phyloP scores from a whole-genome alignment of 2,797 vertebrate genomes.

The Acanthopagrus latus region DNA sequence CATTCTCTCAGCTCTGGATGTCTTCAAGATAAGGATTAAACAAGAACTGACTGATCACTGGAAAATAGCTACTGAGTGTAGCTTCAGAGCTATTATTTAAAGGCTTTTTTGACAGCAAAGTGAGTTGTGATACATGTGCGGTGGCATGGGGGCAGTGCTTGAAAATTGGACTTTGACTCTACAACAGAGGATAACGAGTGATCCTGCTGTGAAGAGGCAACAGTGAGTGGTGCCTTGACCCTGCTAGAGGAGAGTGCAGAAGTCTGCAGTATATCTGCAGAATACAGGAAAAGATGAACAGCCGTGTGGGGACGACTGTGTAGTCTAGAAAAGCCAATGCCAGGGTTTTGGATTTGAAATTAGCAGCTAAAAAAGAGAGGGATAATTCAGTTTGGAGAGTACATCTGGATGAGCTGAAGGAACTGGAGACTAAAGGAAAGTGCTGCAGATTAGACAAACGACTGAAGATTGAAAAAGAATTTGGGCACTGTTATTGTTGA shows the following conservation, averaged over 20 bases:
- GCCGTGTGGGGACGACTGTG: not conserved
- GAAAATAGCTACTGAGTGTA: not conserved
- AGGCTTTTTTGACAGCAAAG: not conserved
- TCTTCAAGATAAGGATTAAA: constrained; percentile 42
- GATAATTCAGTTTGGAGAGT: not conserved
- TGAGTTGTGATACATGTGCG: not conserved
- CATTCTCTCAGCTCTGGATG: constrained; percentile 39
- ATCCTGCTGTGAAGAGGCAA: constrained; percentile 8
- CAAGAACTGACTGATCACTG: not conserved
- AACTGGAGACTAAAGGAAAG: constrained; percentile 12
- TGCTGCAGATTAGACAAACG: constrained; percentile 14
- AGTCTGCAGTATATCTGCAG: constrained; percentile 5
- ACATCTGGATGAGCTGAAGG: constrained; percentile 42
- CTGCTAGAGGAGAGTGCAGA: not conserved
- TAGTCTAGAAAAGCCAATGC: not conserved
- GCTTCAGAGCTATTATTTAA: not conserved
- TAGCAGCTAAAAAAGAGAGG: constrained; percentile 6
- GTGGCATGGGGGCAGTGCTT: not conserved
- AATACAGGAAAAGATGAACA: constrained; percentile 13
- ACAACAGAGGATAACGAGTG: not conserved
- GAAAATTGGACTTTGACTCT: not conserved
- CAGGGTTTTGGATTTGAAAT: constrained; percentile 26
- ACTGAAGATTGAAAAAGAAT: constrained; percentile 27
- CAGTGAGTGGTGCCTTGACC: constrained; percentile 4
- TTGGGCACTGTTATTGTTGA: constrained; percentile 26